phyloP scores from a whole-genome alignment of 64 coral and sea anemone genomes.

The Porites australiensis region DNA sequence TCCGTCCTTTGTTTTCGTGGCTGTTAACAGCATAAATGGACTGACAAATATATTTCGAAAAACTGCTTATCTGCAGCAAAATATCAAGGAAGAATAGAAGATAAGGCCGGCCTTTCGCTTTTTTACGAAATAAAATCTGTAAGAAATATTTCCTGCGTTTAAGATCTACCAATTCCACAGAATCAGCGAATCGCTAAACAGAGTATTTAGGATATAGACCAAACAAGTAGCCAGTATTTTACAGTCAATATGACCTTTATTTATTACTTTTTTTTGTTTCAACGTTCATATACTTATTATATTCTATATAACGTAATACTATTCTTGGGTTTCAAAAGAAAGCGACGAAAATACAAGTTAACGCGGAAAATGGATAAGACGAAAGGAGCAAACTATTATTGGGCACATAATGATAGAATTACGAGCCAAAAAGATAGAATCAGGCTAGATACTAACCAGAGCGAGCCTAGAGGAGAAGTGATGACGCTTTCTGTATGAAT shows the following conservation, averaged over 20 bases:
- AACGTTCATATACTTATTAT: constrained; percentile 46
- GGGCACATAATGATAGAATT: constrained; percentile 4
- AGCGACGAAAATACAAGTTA: neutral
- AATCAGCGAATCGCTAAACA: neutral
- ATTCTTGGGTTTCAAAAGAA: neutral
- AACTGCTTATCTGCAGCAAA: neutral
- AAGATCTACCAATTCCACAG: neutral
- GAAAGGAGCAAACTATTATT: neutral
- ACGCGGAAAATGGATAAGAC: neutral
- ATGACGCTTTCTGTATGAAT: constrained; percentile 52
- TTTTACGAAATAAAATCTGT: neutral
- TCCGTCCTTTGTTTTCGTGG: constrained; percentile 18
- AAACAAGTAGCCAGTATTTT: neutral
- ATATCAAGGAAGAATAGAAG: neutral
- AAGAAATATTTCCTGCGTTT: too few species aligned
- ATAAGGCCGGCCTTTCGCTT: neutral
- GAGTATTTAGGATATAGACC: neutral
- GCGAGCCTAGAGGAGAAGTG: neutral
- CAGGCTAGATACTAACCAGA: constrained; percentile 14
- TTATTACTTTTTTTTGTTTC: neutral
- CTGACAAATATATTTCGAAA: neutral
- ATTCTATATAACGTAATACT: constrained; percentile 1
- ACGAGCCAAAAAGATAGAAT: neutral
- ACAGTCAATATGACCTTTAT: constrained; percentile 21
- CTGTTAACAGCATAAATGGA: neutral